Evolutionary conservation across 2,888 invertebrate species (phyloP).

Genomic region (Pseudolycoriella hygida): DNA sequence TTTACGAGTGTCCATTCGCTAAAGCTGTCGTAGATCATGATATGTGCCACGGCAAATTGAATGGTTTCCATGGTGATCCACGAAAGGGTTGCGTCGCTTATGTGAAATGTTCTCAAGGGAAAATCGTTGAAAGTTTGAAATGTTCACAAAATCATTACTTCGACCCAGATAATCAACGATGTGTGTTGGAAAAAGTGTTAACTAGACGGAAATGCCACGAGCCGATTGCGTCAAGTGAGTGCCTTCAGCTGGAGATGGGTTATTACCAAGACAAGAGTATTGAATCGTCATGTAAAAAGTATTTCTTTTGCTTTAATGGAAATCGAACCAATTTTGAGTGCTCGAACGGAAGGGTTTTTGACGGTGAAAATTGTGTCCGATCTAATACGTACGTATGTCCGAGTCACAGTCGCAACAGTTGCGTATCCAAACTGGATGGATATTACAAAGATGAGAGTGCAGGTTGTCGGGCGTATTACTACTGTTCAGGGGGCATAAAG

Average conservation of each 20-base stretch:
- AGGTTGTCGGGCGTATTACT: constrained; percentile 40
- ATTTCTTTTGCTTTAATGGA: constrained; percentile 39
- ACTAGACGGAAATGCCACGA: constrained; percentile 15
- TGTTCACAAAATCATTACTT: constrained; percentile 20
- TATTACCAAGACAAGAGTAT: constrained; percentile 30
- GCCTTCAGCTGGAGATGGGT: constrained; percentile 16
- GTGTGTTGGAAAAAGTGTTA: constrained; percentile 15
- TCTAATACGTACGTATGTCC: constrained; percentile 30
- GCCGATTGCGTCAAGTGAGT: constrained; percentile 15
- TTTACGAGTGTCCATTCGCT: constrained; percentile 15
- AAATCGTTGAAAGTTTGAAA: constrained; percentile 15
- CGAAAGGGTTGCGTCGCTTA: constrained; percentile 21
- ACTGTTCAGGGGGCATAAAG: constrained; percentile 36
- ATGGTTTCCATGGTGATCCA: constrained; percentile 29
- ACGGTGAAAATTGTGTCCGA: constrained; percentile 37
- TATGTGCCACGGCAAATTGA: constrained; percentile 31
- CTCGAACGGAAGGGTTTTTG: constrained; percentile 32
- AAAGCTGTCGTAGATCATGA: constrained; percentile 10
- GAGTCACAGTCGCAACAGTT: constrained; percentile 32
- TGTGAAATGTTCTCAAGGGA: constrained; percentile 19
- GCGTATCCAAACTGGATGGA: constrained; percentile 35
- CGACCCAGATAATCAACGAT: constrained; percentile 17
- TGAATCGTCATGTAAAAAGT: constrained; percentile 32
- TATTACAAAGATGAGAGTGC: constrained; percentile 31
- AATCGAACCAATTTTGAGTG: constrained; percentile 33